Evolutionary conservation across 2,888 invertebrate species (phyloP).

Genomic region (Endomychus coccineus): DNA sequence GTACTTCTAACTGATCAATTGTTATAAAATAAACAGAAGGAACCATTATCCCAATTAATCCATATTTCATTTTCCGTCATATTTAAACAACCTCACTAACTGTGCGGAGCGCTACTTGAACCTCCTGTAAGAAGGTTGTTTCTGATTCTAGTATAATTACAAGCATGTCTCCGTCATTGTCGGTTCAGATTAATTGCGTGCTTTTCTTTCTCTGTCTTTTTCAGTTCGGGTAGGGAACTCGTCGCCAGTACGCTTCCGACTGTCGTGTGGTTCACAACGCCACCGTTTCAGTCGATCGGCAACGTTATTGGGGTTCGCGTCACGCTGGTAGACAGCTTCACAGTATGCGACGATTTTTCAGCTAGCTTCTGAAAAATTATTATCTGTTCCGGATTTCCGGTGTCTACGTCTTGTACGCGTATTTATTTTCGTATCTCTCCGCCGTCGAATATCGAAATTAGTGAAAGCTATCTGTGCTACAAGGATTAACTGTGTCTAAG

Average conservation of each 20-base stretch:
- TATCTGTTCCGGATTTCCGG: too few species aligned
- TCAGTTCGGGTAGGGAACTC: conserved; percentile 37
- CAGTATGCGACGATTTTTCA: conserved; percentile 19
- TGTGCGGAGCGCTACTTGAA: conserved; percentile 42
- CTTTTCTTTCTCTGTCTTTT: conserved; percentile 33
- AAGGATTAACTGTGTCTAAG: too few species aligned
- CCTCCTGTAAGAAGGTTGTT: conserved; percentile 42
- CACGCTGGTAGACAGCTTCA: conserved; percentile 14
- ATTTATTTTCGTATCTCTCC: too few species aligned
- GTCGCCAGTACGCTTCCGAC: conserved; percentile 41
- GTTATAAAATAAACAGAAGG: too few species aligned
- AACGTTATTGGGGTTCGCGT: conserved; percentile 24
- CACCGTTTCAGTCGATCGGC: conserved; percentile 28
- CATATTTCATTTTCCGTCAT: conserved; percentile 38
- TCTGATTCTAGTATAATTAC: conserved; percentile 44
- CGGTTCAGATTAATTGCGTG: conserved; percentile 26
- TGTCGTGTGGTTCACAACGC: conserved; percentile 36
- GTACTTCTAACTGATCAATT: too few species aligned
- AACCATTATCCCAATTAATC: conserved; percentile 41
- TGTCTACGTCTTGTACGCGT: too few species aligned
- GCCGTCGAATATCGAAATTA: too few species aligned
- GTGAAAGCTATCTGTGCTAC: too few species aligned
- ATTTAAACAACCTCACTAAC: conserved; percentile 38
- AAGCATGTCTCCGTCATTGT: conserved; percentile 28
- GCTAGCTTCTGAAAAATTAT: conserved; percentile 16